Percentiles rank a stretch among this genome's conserved stretches.
Conservation (phyloP, 1,140 invertebrate genomes). For the Sipha flava region DNA sequence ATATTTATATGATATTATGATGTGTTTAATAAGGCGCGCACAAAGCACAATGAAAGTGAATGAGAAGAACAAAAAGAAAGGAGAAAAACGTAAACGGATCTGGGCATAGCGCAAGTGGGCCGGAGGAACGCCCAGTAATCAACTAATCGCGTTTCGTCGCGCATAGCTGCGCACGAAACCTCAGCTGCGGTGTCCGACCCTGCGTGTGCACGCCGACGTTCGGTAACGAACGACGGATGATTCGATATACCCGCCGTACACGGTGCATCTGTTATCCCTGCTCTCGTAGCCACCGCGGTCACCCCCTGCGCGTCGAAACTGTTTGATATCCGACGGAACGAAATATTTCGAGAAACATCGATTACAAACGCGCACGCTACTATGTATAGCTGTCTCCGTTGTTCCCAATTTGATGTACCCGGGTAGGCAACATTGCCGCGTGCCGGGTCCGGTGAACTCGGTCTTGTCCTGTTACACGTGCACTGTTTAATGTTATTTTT, state of each 20-base stretch:
- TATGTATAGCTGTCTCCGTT: too few relatives aligned
- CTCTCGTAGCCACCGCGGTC: too few relatives aligned
- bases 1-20: too few relatives aligned
- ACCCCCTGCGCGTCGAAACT: too few relatives aligned
- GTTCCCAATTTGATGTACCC: too few relatives aligned
- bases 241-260: neutral
- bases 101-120: neutral
- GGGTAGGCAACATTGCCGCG: too few relatives aligned
- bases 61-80: neutral
- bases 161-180: conserved; percentile 14
- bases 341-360: too few relatives aligned
- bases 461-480: too few relatives aligned
- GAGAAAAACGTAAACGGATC: neutral
- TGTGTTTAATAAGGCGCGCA: conserved; percentile 8
- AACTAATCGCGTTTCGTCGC: conserved; percentile 24
- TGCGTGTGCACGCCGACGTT: neutral
- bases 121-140: conserved; percentile 18
- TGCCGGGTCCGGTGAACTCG: too few relatives aligned
- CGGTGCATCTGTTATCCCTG: neutral
- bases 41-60: neutral
- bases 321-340: too few relatives aligned
- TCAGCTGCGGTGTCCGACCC: neutral
- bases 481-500: too few relatives aligned
- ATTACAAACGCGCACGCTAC: too few relatives aligned
- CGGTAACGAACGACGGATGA: conserved; percentile 15